Conservation (phyloP, 2,797 vertebrate genomes). For the Phyllotis vaccarum region DNA sequence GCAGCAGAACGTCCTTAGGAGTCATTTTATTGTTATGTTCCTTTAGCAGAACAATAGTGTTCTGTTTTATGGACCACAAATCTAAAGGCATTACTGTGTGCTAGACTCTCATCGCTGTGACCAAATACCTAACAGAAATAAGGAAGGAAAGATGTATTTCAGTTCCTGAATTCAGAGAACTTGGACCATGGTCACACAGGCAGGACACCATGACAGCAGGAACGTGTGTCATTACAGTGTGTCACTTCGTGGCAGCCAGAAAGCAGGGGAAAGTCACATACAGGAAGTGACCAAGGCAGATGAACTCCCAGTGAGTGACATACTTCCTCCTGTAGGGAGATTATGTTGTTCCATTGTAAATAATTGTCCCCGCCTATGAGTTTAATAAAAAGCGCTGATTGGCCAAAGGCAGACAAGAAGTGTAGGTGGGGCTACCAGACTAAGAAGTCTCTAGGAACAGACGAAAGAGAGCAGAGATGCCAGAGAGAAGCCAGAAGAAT, state of each 20-base stretch:
- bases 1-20: background rate
- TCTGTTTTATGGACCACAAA: background rate
- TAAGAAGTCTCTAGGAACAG: too few species aligned
- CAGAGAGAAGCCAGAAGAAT: too few species aligned
- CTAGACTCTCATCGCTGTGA: background rate
- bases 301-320: background rate
- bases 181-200: background rate
- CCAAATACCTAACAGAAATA: background rate
- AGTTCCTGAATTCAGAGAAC: background rate
- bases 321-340: background rate
- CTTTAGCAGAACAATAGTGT: background rate
- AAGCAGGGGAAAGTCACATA: background rate
- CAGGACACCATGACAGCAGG: background rate
- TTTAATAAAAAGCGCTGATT: too few species aligned
- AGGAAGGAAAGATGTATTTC: background rate
- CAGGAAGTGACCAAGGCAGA: background rate
- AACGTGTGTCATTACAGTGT: too few species aligned
- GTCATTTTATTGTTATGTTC: background rate
- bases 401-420: too few species aligned
- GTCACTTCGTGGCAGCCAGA: background rate
- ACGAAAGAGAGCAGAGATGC: too few species aligned
- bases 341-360: too few species aligned
- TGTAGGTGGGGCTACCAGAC: too few species aligned
- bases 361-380: too few species aligned
- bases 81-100: background rate